A percentile compares a stretch with the other conserved stretches of the same genome.
Evolutionary conservation across 1,140 invertebrate species (phyloP).

Genomic region (Drosophila kurseongensis): DNA sequence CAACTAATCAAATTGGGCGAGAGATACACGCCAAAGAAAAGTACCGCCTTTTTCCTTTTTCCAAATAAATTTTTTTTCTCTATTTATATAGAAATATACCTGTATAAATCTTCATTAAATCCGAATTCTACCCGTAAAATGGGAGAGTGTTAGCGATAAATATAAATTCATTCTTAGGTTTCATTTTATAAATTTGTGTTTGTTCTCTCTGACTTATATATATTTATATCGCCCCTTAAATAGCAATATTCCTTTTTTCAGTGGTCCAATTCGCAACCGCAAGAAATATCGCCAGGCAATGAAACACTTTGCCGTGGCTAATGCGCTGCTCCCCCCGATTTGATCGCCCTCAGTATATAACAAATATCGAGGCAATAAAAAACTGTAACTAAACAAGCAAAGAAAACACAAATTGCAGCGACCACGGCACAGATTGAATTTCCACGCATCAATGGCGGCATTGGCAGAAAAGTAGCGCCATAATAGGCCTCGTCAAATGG

Average conservation of each 20-base stretch:
- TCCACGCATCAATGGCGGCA: slow-evolving; percentile 64
- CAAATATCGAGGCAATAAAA: slow-evolving; percentile 63
- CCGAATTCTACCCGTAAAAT: no score
- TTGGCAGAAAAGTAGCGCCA: slow-evolving; percentile 29
- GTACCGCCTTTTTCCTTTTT: no score
- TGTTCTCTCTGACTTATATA: no score
- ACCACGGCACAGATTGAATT: slow-evolving; percentile 64
- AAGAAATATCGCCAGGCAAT: slow-evolving; percentile 23
- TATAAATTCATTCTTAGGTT: no score
- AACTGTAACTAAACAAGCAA: slow-evolving; percentile 71
- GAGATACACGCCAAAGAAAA: slow-evolving; percentile 3
- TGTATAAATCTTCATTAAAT: no score
- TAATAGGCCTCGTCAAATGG: slow-evolving; percentile 67
- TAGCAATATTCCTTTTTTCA: background rate
- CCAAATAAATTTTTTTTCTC: no score
- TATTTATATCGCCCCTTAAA: no score
- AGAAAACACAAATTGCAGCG: slow-evolving; percentile 73
- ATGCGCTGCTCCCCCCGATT: slow-evolving; percentile 32
- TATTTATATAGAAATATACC: no score
- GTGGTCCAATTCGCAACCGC: slow-evolving; percentile 7
- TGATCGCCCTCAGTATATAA: slow-evolving; percentile 35
- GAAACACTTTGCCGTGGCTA: slow-evolving; percentile 25
- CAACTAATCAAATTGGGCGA: slow-evolving; percentile 36
- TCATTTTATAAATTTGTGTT: background rate
- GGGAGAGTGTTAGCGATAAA: no score